phyloP scores from a whole-genome alignment of 1,140 invertebrate genomes.

The Sycophila sp. region DNA sequence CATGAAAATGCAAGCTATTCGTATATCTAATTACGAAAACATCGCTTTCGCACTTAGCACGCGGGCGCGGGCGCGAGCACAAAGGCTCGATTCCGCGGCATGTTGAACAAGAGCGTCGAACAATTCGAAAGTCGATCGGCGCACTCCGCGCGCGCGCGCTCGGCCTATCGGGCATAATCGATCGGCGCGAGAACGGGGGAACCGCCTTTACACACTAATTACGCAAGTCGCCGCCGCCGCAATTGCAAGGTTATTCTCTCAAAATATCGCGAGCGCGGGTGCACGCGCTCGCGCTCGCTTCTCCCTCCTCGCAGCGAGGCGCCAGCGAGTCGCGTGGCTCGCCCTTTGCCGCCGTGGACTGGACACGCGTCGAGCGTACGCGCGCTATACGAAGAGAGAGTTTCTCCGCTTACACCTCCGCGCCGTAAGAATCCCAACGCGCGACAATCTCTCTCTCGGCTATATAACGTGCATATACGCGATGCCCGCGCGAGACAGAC shows the following conservation, averaged over 20 bases:
- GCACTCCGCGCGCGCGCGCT: not conserved
- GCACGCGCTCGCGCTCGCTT: slow-evolving; percentile 18
- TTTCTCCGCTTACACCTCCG: too few relatives aligned
- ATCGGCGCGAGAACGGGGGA: slow-evolving; percentile 29
- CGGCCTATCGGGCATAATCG: slow-evolving; percentile 31
- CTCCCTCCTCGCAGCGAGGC: slow-evolving; percentile 24
- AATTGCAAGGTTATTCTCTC: slow-evolving; percentile 31
- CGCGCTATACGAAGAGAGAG: not conserved
- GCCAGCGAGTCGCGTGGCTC: slow-evolving; percentile 40
- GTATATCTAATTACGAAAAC: not conserved
- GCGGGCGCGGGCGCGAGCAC: not conserved
- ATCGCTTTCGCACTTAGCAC: not conserved
- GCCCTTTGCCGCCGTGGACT: slow-evolving; percentile 33
- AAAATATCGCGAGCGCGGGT: too few relatives aligned
- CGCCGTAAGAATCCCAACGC: too few relatives aligned
- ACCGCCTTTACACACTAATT: slow-evolving; percentile 20
- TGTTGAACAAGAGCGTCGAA: slow-evolving; percentile 12
- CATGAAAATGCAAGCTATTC: too few relatives aligned
- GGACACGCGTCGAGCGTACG: not conserved
- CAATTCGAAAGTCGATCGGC: slow-evolving; percentile 14
- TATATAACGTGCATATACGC: too few relatives aligned
- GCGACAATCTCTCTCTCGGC: too few relatives aligned
- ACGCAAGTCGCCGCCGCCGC: slow-evolving; percentile 36
- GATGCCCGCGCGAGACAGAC: too few relatives aligned
- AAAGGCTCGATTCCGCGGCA: not conserved